Evolutionary conservation across 2,113 vertebrate genomes (phyloP).

Genomic region (Marcusenius ussheri): DNA sequence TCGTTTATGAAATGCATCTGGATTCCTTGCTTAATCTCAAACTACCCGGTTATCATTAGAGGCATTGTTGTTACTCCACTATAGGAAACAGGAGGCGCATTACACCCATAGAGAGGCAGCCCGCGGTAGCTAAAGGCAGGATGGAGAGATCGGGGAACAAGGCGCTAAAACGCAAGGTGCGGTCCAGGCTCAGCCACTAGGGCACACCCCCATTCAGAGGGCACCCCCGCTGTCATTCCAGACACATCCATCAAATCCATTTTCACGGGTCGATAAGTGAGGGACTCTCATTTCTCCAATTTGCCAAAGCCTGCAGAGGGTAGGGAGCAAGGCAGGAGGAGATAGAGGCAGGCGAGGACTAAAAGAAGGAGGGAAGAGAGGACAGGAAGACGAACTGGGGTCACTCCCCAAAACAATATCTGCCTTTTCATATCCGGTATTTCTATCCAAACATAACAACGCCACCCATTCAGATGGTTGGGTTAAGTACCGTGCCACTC

Average conservation of each 20-base stretch:
- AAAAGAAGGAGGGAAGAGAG: background rate
- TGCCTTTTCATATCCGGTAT: background rate
- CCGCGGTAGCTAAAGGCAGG: background rate
- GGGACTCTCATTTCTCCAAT: background rate
- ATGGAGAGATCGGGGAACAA: background rate
- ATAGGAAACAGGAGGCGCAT: background rate
- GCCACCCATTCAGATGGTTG: background rate
- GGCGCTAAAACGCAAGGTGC: background rate
- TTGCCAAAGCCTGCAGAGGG: background rate
- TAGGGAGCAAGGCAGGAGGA: background rate
- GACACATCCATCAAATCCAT: background rate
- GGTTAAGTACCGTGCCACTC: background rate
- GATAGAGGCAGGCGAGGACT: background rate
- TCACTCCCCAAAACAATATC: background rate
- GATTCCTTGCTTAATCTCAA: background rate
- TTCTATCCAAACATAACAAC: background rate
- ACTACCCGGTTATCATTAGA: background rate
- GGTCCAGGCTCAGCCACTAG: background rate
- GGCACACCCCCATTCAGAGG: background rate
- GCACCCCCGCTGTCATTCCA: background rate
- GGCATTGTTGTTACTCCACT: background rate
- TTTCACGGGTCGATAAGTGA: background rate
- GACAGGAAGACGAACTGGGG: background rate
- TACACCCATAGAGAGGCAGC: background rate
- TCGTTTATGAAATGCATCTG: background rate